A percentile compares a stretch with the other conserved stretches of the same genome.
Conservation (phyloP, 2,113 vertebrate genomes). For the Triplophysa rosa region DNA sequence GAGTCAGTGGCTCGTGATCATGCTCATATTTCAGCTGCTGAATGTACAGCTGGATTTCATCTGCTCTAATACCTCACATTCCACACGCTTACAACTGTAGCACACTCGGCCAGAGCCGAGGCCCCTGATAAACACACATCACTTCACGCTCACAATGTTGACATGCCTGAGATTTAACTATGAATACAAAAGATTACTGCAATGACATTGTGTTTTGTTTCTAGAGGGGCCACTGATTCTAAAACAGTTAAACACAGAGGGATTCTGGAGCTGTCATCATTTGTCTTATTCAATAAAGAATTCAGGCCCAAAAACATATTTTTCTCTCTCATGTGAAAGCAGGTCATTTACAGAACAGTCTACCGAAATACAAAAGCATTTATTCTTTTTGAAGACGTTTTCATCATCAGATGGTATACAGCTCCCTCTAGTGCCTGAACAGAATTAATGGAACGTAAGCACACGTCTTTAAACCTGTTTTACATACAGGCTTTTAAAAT, state of each 20-base stretch:
- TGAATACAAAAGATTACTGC: not conserved
- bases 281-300: not conserved
- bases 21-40: constrained; percentile 15
- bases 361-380: not conserved
- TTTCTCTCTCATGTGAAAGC: not conserved
- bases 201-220: not conserved
- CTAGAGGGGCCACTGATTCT: not conserved
- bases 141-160: not conserved
- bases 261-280: not conserved
- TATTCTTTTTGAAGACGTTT: not conserved
- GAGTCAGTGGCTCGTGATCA: constrained; percentile 11
- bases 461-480: too few species aligned
- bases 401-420: not conserved
- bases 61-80: constrained; percentile 20
- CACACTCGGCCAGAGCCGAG: not conserved
- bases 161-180: not conserved
- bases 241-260: not conserved
- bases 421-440: constrained; percentile 25
- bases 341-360: not conserved
- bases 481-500: too few species aligned
- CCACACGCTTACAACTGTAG: constrained; percentile 14
- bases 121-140: not conserved
- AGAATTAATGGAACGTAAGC: too few species aligned
- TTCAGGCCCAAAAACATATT: not conserved
- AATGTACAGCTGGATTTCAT: constrained; percentile 9